Base-by-base conservation (phyloP, 2,797 vertebrate species). In the Lepus townsendii region DNA sequence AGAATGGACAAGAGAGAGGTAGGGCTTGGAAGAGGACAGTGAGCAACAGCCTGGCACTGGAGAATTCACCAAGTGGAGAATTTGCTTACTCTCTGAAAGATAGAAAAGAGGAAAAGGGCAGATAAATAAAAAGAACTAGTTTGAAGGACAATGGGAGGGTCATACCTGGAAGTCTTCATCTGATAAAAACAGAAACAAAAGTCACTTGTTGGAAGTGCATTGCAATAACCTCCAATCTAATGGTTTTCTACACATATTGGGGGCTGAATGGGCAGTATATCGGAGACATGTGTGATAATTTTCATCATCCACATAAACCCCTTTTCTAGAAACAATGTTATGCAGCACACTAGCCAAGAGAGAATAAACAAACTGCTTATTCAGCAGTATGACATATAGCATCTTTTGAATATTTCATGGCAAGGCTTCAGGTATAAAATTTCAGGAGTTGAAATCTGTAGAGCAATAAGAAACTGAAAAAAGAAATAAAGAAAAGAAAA, bases 331-430 rank as follows among this genome's bases (percentile, higher is more conserved):
- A 97, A 95, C 97, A 96, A 77, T 86, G 82, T 90, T 97, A 95
- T 85, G 91, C 96, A 22, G 75, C 94, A 50, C 19, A 94, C 90
- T 94, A 96, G 95, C 92, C 60, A 62, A 87, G 96, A 88, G 96
- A 96, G 96, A 86, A 94, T 97, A 97, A 96, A 75, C 90, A 95
- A 97, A 96, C 88, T 89, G 96, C 98, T 98, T 98, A 98, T 94
- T 98, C 97, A 97, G 97, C 97, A 97, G 77, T 92, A 97, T 94
- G 97, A 98, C 97, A 97, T 96, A 98, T 73, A 97, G 97, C 93
- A 97, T 96, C 97, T 96, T 97, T 94, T 98, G 97, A 98, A 98
- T 98, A 98, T 98, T 98, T 98, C 98, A 98, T 98, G 94, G 95
- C 97, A 92, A 95, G 0, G 84, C 94, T 98, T 98, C 97, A 98